These are phyloP conservation scores for Drosophila orena DNA, from an alignment of 1,140 invertebrate genomes.

Conservation along the genomic window DNA sequence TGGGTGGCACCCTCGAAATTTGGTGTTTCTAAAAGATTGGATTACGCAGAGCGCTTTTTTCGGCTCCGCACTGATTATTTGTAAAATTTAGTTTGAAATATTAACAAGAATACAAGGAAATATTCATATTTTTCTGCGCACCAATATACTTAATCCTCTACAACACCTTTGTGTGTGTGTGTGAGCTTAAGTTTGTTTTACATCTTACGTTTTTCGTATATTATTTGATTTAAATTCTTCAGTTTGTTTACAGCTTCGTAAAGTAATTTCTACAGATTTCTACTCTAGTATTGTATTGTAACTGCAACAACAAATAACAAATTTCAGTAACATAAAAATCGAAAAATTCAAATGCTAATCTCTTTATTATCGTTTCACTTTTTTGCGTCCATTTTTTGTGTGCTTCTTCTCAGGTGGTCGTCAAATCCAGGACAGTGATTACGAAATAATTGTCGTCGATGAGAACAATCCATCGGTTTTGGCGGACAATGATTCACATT, in stretches of 20 bases:
- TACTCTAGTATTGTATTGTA: slow-evolving; percentile 51
- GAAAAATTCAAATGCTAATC: slow-evolving; percentile 16
- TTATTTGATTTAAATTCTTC: background rate
- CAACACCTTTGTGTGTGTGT: slow-evolving; percentile 33
- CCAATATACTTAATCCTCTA: slow-evolving; percentile 7
- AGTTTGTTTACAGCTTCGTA: slow-evolving; percentile 45
- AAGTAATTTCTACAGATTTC: slow-evolving; percentile 48
- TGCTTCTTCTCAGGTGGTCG: slow-evolving; percentile 81
- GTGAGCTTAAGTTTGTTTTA: slow-evolving; percentile 3
- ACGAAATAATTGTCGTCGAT: slow-evolving; percentile 95
- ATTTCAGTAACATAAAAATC: background rate
- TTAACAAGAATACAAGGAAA: background rate
- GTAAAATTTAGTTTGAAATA: background rate
- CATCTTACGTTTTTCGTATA: background rate
- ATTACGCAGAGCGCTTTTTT: no score
- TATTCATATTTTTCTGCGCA: background rate
- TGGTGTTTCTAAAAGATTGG: background rate
- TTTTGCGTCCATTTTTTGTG: background rate
- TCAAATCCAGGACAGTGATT: slow-evolving; percentile 91
- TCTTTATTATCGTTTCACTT: background rate
- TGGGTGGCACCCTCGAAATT: background rate
- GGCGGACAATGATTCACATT: slow-evolving; percentile 90
- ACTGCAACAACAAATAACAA: slow-evolving; percentile 19
- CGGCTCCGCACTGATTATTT: background rate
- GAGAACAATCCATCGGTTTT: slow-evolving; percentile 94